phyloP scores from a whole-genome alignment of 2,797 vertebrate genomes.

The Dryobates pubescens region DNA sequence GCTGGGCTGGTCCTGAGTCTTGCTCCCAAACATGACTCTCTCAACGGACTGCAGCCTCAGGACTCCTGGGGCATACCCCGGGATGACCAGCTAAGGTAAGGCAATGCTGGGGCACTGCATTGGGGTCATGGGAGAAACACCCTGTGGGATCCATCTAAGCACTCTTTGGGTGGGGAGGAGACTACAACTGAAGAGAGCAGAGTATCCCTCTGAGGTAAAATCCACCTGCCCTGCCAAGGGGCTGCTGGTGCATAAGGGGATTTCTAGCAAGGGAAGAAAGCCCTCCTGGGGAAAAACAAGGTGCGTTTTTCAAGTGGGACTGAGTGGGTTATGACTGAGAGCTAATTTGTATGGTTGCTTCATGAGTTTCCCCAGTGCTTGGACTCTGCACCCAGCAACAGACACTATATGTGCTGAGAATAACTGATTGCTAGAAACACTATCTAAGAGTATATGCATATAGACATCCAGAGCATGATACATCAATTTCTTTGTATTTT shows the following conservation, averaged over 20 bases:
- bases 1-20: not conserved
- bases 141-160: fast-evolving
- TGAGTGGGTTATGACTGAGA: not conserved
- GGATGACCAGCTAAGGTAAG: not conserved
- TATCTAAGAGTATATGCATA: fast-evolving
- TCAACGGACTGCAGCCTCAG: not conserved
- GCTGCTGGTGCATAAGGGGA: not conserved
- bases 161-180: not conserved
- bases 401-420: not conserved
- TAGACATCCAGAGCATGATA: not conserved
- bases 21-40: not conserved
- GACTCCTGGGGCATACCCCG: not conserved
- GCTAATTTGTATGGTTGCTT: conserved; percentile 7
- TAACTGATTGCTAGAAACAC: not conserved
- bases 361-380: not conserved
- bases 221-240: not conserved
- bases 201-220: not conserved
- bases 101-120: fast-evolving
- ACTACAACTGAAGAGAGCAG: not conserved
- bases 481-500: not conserved
- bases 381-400: not conserved
- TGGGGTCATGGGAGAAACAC: not conserved
- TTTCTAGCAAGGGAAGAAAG: not conserved
- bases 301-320: not conserved
- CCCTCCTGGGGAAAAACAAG: not conserved